Evolutionary conservation across 2,113 vertebrate species (phyloP), one percentile per base, ranked within the genome.

Genomic region (Nycticryphes semicollaris): DNA sequence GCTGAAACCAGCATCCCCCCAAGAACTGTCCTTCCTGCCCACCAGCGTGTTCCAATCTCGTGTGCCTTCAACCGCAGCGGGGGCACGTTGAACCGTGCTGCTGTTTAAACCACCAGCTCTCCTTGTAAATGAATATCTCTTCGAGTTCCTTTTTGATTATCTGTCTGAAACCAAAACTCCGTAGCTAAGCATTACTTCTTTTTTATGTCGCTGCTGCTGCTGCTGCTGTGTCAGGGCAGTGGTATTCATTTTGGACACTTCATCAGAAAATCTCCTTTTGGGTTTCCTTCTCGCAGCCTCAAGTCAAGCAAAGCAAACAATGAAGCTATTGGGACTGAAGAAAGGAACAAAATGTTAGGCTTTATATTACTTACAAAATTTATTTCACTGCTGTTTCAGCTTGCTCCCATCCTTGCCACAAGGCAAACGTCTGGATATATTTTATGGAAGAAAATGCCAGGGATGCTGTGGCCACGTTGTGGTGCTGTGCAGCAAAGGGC

Each of bases 161-260:
- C 92, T 96, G 83, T 84, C 93, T 88, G 85, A 97, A 95, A 94
- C 78, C 79, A 94, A 96, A 97, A 93, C 60, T 89, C 97, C 3
- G 3, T 45, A 96, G 89, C 77, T 96, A 96, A 95, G 92, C 89
- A 95, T 79, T 97, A 60, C 87, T 93, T 94, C 87, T 89, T 72
- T 72, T 97, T 97, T 87, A 95, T 97, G 83, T 85, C 3, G 0
- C 88, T 72, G 69, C 73, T 80, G 70, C 60, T 19, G 45, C 54
- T 20, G 45, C 54, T 91, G 82, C 70, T 92, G 85, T 90, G 85
- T 93, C 91, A 92, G 87, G 74, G 33, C 80, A 80, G n/a, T 7
- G 45, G 77, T 79, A 94, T 91, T 93, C 81, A 93, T 94, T 97
- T 78, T 84, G 68, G 87, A 73, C 1, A 2, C 41, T 82, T 80